Evolutionary conservation across 2,888 invertebrate species (phyloP), one percentile per base, ranked within the genome.

Genomic region (Adineta ricciae): DNA sequence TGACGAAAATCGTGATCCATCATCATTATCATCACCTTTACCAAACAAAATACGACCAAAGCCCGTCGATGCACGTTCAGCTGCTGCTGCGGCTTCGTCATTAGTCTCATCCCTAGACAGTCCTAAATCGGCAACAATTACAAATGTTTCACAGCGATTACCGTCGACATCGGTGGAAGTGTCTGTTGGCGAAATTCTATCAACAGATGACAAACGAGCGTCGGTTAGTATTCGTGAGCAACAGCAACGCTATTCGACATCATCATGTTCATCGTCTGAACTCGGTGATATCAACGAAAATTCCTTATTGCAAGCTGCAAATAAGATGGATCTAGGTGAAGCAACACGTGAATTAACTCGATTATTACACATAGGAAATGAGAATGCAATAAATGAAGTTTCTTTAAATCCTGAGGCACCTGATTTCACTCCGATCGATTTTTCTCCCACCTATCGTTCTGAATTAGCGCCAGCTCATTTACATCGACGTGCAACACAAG

Each of bases 311-410:
- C 46, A 46, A 32, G 32, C 19, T 19, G n/a, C 38, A n/a, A 41
- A 78, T 41, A 78, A 78, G 24, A 78, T 78, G 78, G 78, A 78
- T 78, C 19, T 78, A 41, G 41, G 41, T n/a, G 41, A 78, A 78
- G 78, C 78, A n/a, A 78, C 41, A 41, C 38, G 41, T 41, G 78
- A 78, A 78, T 78, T 78, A 78, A 41, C 78, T 24, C 78, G 78
- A 24, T n/a, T 78, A 78, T 41, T 78, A 41, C 78, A 78, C 41
- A 78, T 78, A 2, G 78, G 78, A 14, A 78, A 78, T 78, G 78
- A 78, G 38, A 78, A 16, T 41, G 19, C 78, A 78, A 1, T 21
- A 0, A 41, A 2, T 78, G 41, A 78, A 41, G n/a, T 38, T 24
- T 41, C 24, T 41, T 41, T 78, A 24, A 78, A 78, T 78, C 78